phyloP scores from a whole-genome alignment of 2,888 invertebrate species.

The Limnephilus lunatus region DNA sequence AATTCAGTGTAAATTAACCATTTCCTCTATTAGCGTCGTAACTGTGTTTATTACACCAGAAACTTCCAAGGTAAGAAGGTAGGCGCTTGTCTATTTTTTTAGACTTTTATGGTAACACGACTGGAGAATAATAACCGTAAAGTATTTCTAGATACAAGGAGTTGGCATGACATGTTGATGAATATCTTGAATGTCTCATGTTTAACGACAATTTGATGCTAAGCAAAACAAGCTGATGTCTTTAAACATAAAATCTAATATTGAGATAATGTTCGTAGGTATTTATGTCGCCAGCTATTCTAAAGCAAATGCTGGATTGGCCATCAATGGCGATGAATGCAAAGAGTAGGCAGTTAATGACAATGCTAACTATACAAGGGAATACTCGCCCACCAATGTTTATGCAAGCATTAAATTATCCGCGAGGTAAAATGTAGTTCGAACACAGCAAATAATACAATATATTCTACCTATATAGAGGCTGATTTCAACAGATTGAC shows the following conservation, averaged over 20 bases:
- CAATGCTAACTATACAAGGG: background rate
- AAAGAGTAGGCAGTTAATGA: slow-evolving; percentile 30
- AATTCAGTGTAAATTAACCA: background rate
- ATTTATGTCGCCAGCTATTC: background rate
- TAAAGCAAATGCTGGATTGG: slow-evolving; percentile 3
- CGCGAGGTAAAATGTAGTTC: background rate
- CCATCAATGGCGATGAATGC: background rate
- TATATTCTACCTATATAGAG: background rate
- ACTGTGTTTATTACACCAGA: background rate
- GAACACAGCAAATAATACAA: background rate
- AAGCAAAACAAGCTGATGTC: background rate
- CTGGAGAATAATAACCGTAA: background rate
- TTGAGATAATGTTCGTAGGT: background rate
- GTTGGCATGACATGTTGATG: background rate
- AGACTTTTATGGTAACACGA: background rate
- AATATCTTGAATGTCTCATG: background rate
- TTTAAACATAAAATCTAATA: background rate
- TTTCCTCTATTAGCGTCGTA: slow-evolving; percentile 18
- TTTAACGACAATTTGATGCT: background rate
- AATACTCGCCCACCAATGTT: slow-evolving; percentile 28
- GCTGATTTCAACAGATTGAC: background rate
- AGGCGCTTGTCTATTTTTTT: background rate
- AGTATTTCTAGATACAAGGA: background rate
- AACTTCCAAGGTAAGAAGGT: background rate
- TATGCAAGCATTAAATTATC: slow-evolving; percentile 20